These are phyloP conservation scores for Grammomys dolichurus DNA, from an alignment of 2,113 vertebrate genomes.

Conservation along the genomic window DNA sequence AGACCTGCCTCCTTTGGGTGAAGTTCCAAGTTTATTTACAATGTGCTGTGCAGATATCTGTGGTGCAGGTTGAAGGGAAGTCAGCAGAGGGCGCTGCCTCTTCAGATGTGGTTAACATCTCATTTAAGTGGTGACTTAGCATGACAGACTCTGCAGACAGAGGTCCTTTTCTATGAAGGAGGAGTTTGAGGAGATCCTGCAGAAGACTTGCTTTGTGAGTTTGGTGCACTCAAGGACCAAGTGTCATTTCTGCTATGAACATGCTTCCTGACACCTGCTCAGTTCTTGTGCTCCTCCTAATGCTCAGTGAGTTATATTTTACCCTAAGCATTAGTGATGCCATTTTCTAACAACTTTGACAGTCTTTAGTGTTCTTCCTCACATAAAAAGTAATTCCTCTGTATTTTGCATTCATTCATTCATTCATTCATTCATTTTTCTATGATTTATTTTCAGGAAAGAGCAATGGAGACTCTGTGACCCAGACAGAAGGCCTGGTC, in stretches of 20 bases:
- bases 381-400: background rate
- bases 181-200: background rate
- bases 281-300: background rate
- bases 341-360: background rate
- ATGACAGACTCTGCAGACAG: background rate
- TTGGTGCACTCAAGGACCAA: background rate
- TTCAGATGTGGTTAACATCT: background rate
- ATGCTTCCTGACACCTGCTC: slow-evolving; percentile 35
- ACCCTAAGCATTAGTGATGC: background rate
- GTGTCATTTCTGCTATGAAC: background rate
- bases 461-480: slow-evolving; percentile 47
- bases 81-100: background rate
- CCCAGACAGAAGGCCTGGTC: slow-evolving; percentile 26
- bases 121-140: too few species aligned
- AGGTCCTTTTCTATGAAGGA: background rate
- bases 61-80: background rate
- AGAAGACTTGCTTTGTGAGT: background rate
- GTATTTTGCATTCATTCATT: too few species aligned
- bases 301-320: slow-evolving; percentile 57
- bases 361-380: background rate
- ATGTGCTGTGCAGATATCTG: background rate
- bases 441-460: background rate
- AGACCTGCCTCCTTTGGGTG: background rate
- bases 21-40: background rate
- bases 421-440: background rate